A percentile compares a stretch with the other conserved stretches of the same genome.
Evolutionary conservation across 2,797 vertebrate species (phyloP).

Genomic region (Poeciliopsis turneri): DNA sequence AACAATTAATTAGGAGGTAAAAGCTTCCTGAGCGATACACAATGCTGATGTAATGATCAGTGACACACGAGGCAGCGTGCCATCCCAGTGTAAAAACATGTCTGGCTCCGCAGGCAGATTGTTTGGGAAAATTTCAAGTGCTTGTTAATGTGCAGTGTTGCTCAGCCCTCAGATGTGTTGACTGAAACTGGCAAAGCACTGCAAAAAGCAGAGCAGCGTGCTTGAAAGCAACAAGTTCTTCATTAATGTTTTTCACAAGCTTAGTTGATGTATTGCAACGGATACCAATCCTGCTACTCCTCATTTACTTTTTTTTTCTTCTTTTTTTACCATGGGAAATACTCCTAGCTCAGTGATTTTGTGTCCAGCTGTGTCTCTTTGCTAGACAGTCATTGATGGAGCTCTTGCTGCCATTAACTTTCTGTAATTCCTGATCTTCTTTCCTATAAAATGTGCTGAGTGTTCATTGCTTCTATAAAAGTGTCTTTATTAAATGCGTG

Average conservation of each 20-base stretch:
- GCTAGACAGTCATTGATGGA: no score
- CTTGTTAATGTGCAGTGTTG: conserved; percentile 57
- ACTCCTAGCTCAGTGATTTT: neutral
- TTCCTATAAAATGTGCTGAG: neutral
- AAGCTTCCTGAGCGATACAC: conserved; percentile 41
- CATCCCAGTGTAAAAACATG: conserved; percentile 63
- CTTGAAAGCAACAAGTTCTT: neutral
- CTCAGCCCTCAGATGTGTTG: conserved; percentile 50
- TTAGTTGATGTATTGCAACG: no score
- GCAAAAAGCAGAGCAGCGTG: neutral
- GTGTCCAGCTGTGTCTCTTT: neutral
- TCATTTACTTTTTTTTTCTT: neutral
- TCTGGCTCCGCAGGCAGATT: conserved; percentile 42
- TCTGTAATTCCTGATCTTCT: neutral
- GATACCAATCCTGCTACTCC: neutral
- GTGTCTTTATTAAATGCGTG: no score
- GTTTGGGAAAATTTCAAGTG: conserved; percentile 34
- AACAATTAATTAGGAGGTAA: conserved; percentile 5
- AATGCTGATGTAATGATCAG: conserved; percentile 68
- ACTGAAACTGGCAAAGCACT: conserved; percentile 1
- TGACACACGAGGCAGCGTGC: conserved; percentile 63
- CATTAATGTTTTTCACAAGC: neutral
- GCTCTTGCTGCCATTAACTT: neutral
- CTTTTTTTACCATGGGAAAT: neutral
- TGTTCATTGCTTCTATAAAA: no score